A percentile compares a stretch with the other conserved stretches of the same genome.
Conservation (phyloP, 1,140 invertebrate species). For the Trichogramma pretiosum region DNA sequence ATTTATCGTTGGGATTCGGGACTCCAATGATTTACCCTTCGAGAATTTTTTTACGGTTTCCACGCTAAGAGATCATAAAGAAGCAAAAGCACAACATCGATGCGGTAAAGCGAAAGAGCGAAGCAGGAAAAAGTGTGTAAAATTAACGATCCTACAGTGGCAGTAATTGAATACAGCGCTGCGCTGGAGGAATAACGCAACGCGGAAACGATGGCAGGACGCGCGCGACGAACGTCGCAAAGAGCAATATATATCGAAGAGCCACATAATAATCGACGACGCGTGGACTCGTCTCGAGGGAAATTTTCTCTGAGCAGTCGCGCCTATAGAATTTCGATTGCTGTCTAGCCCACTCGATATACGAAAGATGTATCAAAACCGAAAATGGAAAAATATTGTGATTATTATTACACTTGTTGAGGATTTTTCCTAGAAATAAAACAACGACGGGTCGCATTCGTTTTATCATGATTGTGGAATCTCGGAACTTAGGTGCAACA, state of each 20-base stretch:
- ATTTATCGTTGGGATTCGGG: too few species aligned
- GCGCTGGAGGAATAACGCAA: slow-evolving; percentile 3
- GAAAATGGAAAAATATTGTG: too few species aligned
- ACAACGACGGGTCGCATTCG: too few species aligned
- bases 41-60: too few species aligned
- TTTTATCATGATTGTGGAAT: too few species aligned
- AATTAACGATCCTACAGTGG: background rate
- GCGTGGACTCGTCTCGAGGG: slow-evolving; percentile 12
- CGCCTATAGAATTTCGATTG: slow-evolving; percentile 9
- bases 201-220: background rate
- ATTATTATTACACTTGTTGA: too few species aligned
- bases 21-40: too few species aligned
- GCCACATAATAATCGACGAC: slow-evolving; percentile 8
- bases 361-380: too few species aligned
- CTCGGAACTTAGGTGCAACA: too few species aligned
- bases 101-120: background rate
- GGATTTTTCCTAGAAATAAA: too few species aligned
- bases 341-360: too few species aligned
- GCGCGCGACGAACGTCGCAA: background rate
- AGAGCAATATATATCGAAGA: background rate
- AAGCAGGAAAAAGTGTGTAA: background rate
- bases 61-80: background rate
- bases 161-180: slow-evolving; percentile 1
- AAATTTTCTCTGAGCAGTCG: slow-evolving; percentile 5
- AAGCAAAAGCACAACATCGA: background rate